These are phyloP conservation scores for Noctuana brunneofusca DNA, from an alignment of 2,888 invertebrate species.

Conservation along the genomic window DNA sequence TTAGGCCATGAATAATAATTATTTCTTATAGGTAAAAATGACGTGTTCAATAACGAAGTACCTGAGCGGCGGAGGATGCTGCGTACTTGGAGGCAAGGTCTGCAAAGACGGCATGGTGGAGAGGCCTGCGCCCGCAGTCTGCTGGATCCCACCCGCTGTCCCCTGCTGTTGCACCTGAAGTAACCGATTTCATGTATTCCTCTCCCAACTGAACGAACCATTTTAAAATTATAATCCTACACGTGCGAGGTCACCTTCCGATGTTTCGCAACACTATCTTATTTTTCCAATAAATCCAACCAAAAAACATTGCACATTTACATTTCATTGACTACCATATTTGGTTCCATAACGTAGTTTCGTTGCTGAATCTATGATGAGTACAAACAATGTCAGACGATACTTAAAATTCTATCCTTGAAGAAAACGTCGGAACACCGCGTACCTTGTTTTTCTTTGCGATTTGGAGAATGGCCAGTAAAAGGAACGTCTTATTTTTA, in stretches of 20 bases:
- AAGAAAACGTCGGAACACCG: slow-evolving; percentile 5
- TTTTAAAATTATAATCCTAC: slow-evolving; percentile 28
- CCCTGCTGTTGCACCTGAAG: slow-evolving; percentile 64
- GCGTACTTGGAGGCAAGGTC: slow-evolving; percentile 81
- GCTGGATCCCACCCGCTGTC: slow-evolving; percentile 58
- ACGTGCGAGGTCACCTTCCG: slow-evolving; percentile 7
- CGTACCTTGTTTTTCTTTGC: background rate
- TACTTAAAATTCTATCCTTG: slow-evolving; percentile 26
- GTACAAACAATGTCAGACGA: slow-evolving; percentile 9
- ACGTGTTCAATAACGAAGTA: no score
- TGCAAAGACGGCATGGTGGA: slow-evolving; percentile 91
- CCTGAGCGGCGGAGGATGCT: slow-evolving; percentile 84
- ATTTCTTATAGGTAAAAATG: no score
- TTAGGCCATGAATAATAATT: no score
- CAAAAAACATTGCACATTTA: slow-evolving; percentile 6
- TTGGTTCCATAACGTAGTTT: background rate
- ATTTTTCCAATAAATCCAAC: slow-evolving; percentile 5
- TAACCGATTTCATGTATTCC: background rate
- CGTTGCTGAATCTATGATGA: slow-evolving; percentile 15
- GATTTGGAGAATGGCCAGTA: background rate
- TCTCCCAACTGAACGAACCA: background rate
- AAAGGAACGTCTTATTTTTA: background rate
- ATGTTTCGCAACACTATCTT: background rate
- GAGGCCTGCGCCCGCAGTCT: slow-evolving; percentile 82
- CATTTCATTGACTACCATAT: slow-evolving; percentile 23